Conservation (phyloP, 2,113 vertebrate species). For the Vulpes lagopus region DNA sequence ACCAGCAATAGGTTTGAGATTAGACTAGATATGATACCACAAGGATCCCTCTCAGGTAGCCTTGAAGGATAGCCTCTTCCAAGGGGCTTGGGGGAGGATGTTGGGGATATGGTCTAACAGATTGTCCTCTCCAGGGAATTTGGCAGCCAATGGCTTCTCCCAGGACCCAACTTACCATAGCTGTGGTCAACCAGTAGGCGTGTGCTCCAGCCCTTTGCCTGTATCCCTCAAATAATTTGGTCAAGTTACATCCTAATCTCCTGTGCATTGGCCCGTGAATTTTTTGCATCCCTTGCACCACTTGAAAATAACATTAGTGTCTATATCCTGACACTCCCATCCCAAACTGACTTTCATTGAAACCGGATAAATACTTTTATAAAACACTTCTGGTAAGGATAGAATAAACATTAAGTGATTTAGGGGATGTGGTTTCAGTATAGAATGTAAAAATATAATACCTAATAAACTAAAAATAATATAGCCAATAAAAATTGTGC, state of each 20-base stretch:
- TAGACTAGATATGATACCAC: no score
- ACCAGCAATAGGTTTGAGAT: neutral
- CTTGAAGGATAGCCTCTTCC: neutral
- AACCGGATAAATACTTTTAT: neutral
- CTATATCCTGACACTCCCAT: neutral
- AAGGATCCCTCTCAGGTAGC: neutral
- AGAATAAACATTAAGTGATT: constrained; percentile 26
- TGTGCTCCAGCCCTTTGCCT: neutral
- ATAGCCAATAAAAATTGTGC: neutral
- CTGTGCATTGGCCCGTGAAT: neutral
- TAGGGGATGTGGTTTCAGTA: neutral
- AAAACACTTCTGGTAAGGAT: neutral
- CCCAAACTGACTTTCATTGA: neutral
- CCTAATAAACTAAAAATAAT: neutral
- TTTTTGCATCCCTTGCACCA: neutral
- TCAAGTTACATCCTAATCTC: neutral
- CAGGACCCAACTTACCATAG: neutral
- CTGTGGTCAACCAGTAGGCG: neutral
- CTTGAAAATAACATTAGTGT: neutral
- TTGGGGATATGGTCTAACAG: neutral
- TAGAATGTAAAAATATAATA: neutral
- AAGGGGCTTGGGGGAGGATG: neutral
- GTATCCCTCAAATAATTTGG: neutral
- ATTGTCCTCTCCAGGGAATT: neutral
- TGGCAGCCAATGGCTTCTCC: neutral